phyloP scores from a whole-genome alignment of 2,113 vertebrate species.

The Tretioscincus oriximinensis region DNA sequence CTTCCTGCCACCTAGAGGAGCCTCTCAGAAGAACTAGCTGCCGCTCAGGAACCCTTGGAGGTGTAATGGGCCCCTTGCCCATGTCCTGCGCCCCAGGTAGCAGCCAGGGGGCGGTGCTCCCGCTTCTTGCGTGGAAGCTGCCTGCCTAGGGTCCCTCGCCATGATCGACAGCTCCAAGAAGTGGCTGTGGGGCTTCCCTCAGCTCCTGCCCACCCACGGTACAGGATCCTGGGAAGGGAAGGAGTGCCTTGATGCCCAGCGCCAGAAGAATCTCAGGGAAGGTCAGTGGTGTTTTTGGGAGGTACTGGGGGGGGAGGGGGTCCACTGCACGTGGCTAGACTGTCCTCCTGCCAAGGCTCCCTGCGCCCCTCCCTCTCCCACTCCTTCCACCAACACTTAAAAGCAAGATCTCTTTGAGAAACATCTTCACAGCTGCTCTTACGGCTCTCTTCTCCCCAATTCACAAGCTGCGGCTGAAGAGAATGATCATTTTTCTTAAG shows the following conservation, averaged over 20 bases:
- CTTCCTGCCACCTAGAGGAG: constrained; percentile 35
- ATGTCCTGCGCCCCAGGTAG: constrained; percentile 18
- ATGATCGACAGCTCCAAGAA: constrained; percentile 85
- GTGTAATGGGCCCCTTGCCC: neutral
- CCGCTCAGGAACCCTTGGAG: constrained; percentile 40
- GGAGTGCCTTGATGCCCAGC: constrained; percentile 77
- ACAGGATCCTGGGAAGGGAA: constrained; percentile 75
- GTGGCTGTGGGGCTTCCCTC: constrained; percentile 75
- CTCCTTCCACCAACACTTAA: neutral
- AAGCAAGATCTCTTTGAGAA: neutral
- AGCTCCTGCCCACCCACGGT: constrained; percentile 72
- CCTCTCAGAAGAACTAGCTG: constrained; percentile 31
- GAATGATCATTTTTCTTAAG: neutral
- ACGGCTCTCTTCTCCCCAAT: neutral
- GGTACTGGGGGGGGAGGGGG: neutral
- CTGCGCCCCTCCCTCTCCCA: too few species aligned
- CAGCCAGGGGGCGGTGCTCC: constrained; percentile 7
- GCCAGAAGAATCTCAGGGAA: constrained; percentile 83
- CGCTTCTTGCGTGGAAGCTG: constrained; percentile 49
- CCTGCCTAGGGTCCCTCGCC: constrained; percentile 66
- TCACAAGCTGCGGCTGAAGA: neutral
- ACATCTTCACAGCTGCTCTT: constrained; percentile 26
- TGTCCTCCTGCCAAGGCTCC: too few species aligned
- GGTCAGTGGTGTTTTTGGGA: constrained; percentile 64
- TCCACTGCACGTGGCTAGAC: neutral